Percentiles rank a stretch among this genome's conserved stretches.
These are phyloP conservation scores for Bombylius major DNA, from an alignment of 2,888 invertebrate genomes.

Conservation along the genomic window DNA sequence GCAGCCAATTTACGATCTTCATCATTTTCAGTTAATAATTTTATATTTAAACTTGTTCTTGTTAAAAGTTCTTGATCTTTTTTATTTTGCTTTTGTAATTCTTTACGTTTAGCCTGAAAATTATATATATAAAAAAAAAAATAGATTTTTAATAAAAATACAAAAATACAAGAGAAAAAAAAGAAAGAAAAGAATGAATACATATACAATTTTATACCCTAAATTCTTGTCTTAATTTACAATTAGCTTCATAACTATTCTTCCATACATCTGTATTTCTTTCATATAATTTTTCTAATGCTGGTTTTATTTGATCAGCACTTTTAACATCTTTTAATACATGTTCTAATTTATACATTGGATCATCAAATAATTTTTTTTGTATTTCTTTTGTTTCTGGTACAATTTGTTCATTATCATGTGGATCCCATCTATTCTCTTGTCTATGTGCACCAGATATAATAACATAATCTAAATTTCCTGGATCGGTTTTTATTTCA, in stretches of 20 bases:
- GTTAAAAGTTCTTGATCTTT: slow-evolving; percentile 57
- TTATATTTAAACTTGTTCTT: slow-evolving; percentile 64
- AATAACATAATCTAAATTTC: slow-evolving; percentile 92
- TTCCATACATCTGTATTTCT: slow-evolving; percentile 73
- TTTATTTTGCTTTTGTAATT: slow-evolving; percentile 53
- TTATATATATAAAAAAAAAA: neutral
- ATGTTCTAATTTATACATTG: slow-evolving; percentile 97
- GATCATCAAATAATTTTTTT: slow-evolving; percentile 81
- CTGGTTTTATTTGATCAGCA: slow-evolving; percentile 57
- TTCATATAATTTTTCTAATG: slow-evolving; percentile 61
- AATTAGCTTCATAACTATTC: slow-evolving; percentile 89
- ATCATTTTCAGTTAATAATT: slow-evolving; percentile 62
- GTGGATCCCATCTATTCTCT: slow-evolving; percentile 97
- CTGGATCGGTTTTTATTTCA: slow-evolving; percentile 97
- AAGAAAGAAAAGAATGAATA: neutral
- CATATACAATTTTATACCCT: slow-evolving; percentile 47
- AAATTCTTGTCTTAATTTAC: slow-evolving; percentile 68
- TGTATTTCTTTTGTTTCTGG: slow-evolving; percentile 86
- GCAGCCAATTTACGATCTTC: slow-evolving; percentile 72
- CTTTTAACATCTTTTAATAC: slow-evolving; percentile 63
- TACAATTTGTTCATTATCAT: slow-evolving; percentile 85
- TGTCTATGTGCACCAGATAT: slow-evolving; percentile 90
- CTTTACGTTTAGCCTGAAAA: slow-evolving; percentile 56
- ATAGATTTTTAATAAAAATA: slow-evolving; percentile 2
- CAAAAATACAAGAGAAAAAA: neutral